Conservation (phyloP, 2,797 vertebrate genomes). For the Melanogrammus aeglefinus region DNA sequence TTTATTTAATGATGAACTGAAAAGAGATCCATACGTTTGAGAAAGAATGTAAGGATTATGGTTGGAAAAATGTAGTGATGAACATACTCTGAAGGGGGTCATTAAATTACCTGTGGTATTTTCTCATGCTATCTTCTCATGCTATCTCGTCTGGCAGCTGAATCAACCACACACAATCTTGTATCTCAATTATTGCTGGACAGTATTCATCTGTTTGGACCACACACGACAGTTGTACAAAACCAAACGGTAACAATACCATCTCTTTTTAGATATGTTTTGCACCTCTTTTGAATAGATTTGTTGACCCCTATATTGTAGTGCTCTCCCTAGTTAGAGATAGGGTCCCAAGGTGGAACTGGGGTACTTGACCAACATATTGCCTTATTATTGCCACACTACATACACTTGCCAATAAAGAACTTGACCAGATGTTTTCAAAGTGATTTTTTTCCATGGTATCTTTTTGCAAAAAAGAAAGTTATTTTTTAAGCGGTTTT, state of each 20-base stretch:
- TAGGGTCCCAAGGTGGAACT: neutral
- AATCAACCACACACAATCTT: constrained; percentile 11
- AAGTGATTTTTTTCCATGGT: neutral
- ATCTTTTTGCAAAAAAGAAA: neutral
- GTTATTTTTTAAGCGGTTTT: too few relatives aligned
- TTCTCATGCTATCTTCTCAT: neutral
- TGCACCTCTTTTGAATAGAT: neutral
- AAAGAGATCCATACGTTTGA: neutral
- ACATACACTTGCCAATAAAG: constrained; percentile 51
- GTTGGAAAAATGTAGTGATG: neutral
- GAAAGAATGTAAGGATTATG: neutral
- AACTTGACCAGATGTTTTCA: constrained; percentile 9
- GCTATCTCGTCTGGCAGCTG: neutral
- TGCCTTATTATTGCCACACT: constrained; percentile 39
- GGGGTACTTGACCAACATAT: constrained; percentile 16
- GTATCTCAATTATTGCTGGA: neutral
- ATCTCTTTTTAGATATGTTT: neutral
- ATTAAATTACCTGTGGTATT: neutral
- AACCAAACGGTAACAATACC: neutral
- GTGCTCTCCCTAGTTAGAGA: neutral
- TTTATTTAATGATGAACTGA: neutral
- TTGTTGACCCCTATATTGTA: neutral
- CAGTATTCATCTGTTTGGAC: neutral
- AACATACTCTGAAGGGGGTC: neutral
- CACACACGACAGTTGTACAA: neutral